Evolutionary conservation across 1,140 invertebrate species (phyloP).

Genomic region (Yoshiicerus persimilis): DNA sequence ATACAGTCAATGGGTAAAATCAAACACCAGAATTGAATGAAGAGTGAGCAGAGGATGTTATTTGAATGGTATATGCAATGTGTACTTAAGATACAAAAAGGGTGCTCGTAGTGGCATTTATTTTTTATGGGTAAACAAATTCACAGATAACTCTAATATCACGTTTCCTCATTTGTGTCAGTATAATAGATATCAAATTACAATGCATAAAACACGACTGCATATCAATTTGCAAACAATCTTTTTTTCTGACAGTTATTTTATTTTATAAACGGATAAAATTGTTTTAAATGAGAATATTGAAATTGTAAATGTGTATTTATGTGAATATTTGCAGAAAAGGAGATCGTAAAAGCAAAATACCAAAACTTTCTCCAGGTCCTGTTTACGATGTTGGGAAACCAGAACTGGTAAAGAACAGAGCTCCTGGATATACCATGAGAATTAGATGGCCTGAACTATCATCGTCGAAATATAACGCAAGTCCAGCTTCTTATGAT

Average conservation of each 20-base stretch:
- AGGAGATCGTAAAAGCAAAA: constrained; percentile 18
- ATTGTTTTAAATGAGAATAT: too few species aligned
- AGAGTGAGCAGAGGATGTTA: not conserved
- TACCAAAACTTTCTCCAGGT: not conserved
- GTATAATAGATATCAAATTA: too few species aligned
- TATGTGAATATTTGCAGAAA: constrained; percentile 2
- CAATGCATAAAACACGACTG: too few species aligned
- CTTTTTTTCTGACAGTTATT: too few species aligned
- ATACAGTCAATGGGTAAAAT: not conserved
- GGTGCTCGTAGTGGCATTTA: too few species aligned
- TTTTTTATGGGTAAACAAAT: too few species aligned
- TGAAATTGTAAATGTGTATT: not conserved
- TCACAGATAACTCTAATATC: too few species aligned
- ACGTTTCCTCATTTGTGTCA: not conserved
- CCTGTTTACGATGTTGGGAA: constrained; percentile 25
- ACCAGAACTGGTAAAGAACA: constrained; percentile 1
- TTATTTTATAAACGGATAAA: too few species aligned
- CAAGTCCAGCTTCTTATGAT: constrained; percentile 33
- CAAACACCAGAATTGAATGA: too few species aligned
- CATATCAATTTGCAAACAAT: too few species aligned
- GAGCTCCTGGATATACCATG: constrained; percentile 29
- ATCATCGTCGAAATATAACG: not conserved
- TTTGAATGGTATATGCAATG: not conserved
- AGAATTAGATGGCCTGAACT: constrained; percentile 26
- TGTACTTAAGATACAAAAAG: not conserved